Base-by-base conservation (phyloP, 2,797 vertebrate genomes). In the Sciurus carolinensis region DNA sequence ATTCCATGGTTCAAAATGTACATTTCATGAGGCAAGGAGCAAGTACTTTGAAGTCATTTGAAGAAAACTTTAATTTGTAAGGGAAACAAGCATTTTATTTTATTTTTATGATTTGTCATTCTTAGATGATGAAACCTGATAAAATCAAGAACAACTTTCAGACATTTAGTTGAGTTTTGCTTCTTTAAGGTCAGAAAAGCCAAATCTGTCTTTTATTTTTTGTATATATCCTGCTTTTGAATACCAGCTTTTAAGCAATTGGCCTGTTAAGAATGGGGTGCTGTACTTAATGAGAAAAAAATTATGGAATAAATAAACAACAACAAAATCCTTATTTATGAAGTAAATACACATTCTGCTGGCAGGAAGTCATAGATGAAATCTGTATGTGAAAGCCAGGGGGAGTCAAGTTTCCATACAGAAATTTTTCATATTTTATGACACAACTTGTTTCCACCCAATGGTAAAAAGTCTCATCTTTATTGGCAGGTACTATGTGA, bases 1-100 rank as follows among this genome's bases (percentile, higher is more conserved):
- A 87, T 95, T 95, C 90, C 42, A 91, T 96, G 3, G 12, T 79
- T 97, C 95, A 96, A 73, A 87, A 87, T 97, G 22, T 17, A 84
- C 20, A 26, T 93, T 98, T 97, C 94, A 82, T 75, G 76, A 54
- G 30, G 33, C 75, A 93, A 97, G 86, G 44, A 67, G 13, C 42
- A 95, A 90, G 64, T 36, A n/a, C 22, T 44, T 73, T 67, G 36
- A 95, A 94, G 52, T 4, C 28, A 0, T 77, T 71, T 67, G 57
- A 87, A 87, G 39, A 13, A 82, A 18, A 33, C 17, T 79, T 93
- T 79, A 73, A 73, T 82, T 69, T 86, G 47, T 67, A 59, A 54
- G 20, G 9, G 33, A 82, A 79, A 86, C 47, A 67, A 54, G 13
- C 7, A 86, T 77, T 95, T 95, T 57, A 91, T 87, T 73, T 95